phyloP scores from a whole-genome alignment of 2,888 invertebrate species.

The Morpho deidamia region DNA sequence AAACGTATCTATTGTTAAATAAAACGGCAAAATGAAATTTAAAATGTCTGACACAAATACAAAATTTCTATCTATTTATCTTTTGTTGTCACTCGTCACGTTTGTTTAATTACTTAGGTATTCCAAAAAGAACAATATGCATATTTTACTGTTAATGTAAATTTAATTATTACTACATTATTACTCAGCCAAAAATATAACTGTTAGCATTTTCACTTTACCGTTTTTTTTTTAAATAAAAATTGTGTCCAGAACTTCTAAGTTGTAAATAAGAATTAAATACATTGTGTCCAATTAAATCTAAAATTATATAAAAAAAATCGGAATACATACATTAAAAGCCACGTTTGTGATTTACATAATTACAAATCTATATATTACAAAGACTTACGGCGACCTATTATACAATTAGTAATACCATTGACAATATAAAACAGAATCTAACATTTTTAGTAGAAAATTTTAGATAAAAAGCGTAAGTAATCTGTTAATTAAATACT shows the following conservation, averaged over 20 bases:
- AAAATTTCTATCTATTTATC: too few relatives aligned
- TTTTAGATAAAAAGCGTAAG: slow-evolving; percentile 52
- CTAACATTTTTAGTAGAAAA: slow-evolving; percentile 29
- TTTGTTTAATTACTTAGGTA: too few relatives aligned
- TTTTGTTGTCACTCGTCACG: too few relatives aligned
- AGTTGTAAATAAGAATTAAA: slow-evolving; percentile 31
- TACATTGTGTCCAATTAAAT: slow-evolving; percentile 33
- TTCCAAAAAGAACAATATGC: too few relatives aligned
- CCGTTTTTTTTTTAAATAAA: slow-evolving; percentile 9
- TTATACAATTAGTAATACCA: slow-evolving; percentile 34
- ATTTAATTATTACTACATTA: neutral
- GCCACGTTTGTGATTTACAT: slow-evolving; percentile 42
- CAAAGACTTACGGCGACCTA: slow-evolving; percentile 37
- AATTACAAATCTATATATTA: slow-evolving; percentile 30
- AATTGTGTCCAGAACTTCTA: slow-evolving; percentile 7
- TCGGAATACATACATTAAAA: slow-evolving; percentile 33
- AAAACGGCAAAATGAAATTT: slow-evolving; percentile 6
- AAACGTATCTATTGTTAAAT: slow-evolving; percentile 4
- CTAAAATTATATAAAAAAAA: slow-evolving; percentile 27
- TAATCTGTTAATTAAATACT: slow-evolving; percentile 49
- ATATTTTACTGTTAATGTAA: too few relatives aligned
- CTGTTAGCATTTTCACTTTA: neutral
- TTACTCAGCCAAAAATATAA: neutral
- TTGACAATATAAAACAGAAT: slow-evolving; percentile 37
- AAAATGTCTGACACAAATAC: too few relatives aligned